These are phyloP conservation scores for Chloroclysta siterata DNA, from an alignment of 2,888 invertebrate species.

Conservation along the genomic window DNA sequence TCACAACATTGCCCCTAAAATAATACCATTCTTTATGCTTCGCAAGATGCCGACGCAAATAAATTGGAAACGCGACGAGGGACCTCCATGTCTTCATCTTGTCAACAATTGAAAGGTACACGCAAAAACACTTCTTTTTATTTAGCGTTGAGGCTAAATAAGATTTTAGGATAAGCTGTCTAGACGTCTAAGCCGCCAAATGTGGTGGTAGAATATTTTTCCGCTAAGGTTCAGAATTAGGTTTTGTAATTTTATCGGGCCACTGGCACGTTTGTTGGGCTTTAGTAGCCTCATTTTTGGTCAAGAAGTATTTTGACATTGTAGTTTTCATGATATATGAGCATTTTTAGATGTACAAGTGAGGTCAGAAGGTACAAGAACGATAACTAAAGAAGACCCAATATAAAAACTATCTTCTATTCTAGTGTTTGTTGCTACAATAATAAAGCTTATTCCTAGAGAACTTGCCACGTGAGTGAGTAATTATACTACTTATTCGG, in stretches of 20 bases:
- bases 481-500: slow-evolving; percentile 35
- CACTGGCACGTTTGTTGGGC: not conserved
- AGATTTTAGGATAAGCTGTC: slow-evolving; percentile 21
- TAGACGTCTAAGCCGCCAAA: slow-evolving; percentile 13
- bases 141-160: slow-evolving; percentile 22
- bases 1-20: slow-evolving; percentile 60
- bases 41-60: slow-evolving; percentile 56
- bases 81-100: slow-evolving; percentile 30
- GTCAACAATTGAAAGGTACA: slow-evolving; percentile 47
- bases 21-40: slow-evolving; percentile 58
- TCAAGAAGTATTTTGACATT: not conserved
- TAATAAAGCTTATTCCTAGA: slow-evolving; percentile 13
- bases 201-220: slow-evolving; percentile 11
- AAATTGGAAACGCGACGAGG: slow-evolving; percentile 54
- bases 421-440: slow-evolving; percentile 7
- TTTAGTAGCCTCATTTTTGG: not conserved
- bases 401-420: not conserved
- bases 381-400: not conserved
- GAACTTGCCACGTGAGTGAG: slow-evolving; percentile 24
- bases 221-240: no score
- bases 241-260: not conserved
- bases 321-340: not conserved
- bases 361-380: not conserved
- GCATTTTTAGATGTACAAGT: not conserved
- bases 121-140: slow-evolving; percentile 50